Conservation (phyloP, 2,888 invertebrate species). For the Notodonta ziczac region DNA sequence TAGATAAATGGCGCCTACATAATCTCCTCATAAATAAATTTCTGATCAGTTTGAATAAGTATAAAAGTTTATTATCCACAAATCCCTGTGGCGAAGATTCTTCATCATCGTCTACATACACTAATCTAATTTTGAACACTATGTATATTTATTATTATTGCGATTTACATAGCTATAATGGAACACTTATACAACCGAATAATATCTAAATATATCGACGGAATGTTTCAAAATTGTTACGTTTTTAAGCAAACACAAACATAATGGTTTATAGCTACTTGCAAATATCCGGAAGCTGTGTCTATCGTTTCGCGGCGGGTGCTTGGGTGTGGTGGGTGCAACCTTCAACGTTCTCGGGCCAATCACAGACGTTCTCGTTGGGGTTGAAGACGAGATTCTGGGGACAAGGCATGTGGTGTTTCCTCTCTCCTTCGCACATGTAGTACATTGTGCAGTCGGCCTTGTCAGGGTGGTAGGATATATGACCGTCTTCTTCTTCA, state of each 20-base stretch:
- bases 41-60: slow-evolving; percentile 16
- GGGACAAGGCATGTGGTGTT: slow-evolving; percentile 98
- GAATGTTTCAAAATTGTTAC: slow-evolving; percentile 28
- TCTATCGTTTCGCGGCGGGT: slow-evolving; percentile 75
- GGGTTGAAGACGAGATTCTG: slow-evolving; percentile 96
- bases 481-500: slow-evolving; percentile 97
- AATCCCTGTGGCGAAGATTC: slow-evolving; percentile 14
- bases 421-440: slow-evolving; percentile 98
- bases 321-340: slow-evolving; percentile 86
- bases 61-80: slow-evolving; percentile 33
- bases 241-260: slow-evolving; percentile 43
- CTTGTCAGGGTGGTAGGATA: slow-evolving; percentile 95
- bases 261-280: slow-evolving; percentile 29
- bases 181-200: slow-evolving; percentile 37
- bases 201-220: slow-evolving; percentile 36
- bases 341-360: slow-evolving; percentile 97
- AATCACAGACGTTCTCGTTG: slow-evolving; percentile 97
- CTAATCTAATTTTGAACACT: slow-evolving; percentile 45
- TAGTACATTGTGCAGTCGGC: slow-evolving; percentile 97
- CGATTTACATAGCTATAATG: slow-evolving; percentile 43
- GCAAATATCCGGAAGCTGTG: slow-evolving; percentile 2
- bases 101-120: slow-evolving; percentile 31
- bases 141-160: slow-evolving; percentile 39
- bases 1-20: slow-evolving; percentile 28
- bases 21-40: slow-evolving; percentile 27